Evolutionary conservation across 2,888 invertebrate genomes (phyloP), one percentile per base, ranked within the genome.

Genomic region (Sarcophaga rosellei): DNA sequence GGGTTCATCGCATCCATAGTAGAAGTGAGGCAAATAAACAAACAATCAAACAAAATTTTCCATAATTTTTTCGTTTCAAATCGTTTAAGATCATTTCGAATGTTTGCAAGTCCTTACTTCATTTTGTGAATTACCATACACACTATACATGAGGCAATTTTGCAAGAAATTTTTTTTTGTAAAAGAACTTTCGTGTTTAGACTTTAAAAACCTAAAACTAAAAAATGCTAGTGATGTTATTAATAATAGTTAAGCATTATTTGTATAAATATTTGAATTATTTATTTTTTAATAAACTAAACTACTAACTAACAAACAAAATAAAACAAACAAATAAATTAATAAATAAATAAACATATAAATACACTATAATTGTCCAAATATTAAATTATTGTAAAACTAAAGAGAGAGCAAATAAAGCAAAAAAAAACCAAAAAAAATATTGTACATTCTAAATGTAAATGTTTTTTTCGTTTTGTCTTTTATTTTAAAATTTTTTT

Each of bases 1-100:
- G 91, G 97, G 97, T 90, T 96, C 97, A 86, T 95, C 96, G 95
- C 96, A 96, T 94, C 95, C 95, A 91, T 95, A 95, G 94, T 93
- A 94, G 93, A 94, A 80, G 17, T 84, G n/a, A 35, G 8, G 35
- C 35, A 35, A 35, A 35, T 35, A 35, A 73, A 20, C 4, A 25
- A 35, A 20, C 8, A 61, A 4, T 20, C 63, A 59, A 20, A 44
- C n/a, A 45, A 73, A 77, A 62, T 65, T 66, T 76, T 68, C 63
- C 53, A 59, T 25, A 62, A 70, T 17, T 23, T 53, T 68, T 72
- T 44, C 8, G 8, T 35, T 35, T 35, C 35, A 35, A 35, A 35
- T 2, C 2, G 35, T 35, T 35, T 35, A 35, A 35, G 35, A 35
- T 35, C 35, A 10, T 10, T n/a, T 79, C 20, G 20, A 65, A 68